Percentiles rank a stretch among this genome's conserved stretches.
These are phyloP conservation scores for Chloropsis hardwickii DNA, from an alignment of 2,113 vertebrate species.

Conservation along the genomic window DNA sequence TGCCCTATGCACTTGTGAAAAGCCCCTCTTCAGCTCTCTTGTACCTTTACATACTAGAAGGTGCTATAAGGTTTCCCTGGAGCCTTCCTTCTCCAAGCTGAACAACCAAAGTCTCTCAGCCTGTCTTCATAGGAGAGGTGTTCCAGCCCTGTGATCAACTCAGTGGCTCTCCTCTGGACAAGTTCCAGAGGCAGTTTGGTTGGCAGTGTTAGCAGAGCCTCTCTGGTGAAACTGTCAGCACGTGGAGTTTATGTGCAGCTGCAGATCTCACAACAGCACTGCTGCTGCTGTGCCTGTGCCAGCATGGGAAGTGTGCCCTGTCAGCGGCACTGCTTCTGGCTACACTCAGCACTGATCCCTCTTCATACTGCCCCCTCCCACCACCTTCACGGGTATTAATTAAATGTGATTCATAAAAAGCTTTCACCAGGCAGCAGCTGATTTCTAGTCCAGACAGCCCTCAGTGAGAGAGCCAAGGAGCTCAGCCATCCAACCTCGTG, in stretches of 20 bases:
- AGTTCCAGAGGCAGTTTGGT: background rate
- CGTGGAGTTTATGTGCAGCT: accelerated
- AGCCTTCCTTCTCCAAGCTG: background rate
- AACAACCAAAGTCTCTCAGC: background rate
- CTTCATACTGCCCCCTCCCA: background rate
- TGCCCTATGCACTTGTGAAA: background rate
- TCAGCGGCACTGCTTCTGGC: background rate
- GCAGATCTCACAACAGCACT: background rate
- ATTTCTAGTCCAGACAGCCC: background rate
- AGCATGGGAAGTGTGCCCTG: background rate
- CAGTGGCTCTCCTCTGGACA: background rate
- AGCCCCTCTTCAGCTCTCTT: background rate
- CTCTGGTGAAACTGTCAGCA: background rate
- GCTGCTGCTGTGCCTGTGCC: background rate
- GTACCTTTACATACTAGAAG: background rate
- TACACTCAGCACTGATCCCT: background rate
- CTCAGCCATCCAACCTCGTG: background rate
- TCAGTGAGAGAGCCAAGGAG: background rate
- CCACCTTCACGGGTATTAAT: background rate
- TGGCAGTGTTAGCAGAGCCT: background rate
- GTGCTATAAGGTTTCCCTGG: background rate
- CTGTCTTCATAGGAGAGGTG: background rate
- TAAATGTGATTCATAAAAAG: background rate
- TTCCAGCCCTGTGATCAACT: background rate
- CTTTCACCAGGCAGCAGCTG: background rate